These are phyloP conservation scores for Phyllostomus hastatus DNA, from an alignment of 2,113 vertebrate species.

Conservation along the genomic window DNA sequence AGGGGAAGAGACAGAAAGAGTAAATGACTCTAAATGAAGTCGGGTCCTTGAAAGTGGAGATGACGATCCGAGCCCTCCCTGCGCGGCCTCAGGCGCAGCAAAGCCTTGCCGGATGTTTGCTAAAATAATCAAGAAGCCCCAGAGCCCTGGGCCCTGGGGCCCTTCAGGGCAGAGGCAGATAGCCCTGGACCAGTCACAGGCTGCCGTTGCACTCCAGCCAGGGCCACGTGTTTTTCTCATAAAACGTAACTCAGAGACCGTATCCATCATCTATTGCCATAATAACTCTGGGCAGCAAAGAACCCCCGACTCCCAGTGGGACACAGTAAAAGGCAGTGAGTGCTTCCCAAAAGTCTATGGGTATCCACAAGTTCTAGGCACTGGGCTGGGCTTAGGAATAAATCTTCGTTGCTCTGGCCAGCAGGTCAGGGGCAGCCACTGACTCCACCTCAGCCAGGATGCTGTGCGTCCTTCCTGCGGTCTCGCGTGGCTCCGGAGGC, in stretches of 20 bases:
- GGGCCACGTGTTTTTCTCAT: background rate
- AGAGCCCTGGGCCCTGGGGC: rapidly evolving
- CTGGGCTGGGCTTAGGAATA: too few relatives aligned
- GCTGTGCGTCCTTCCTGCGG: rapidly evolving
- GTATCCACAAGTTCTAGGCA: background rate
- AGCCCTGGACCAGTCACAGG: too few relatives aligned
- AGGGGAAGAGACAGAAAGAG: background rate
- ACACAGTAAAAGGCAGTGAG: background rate
- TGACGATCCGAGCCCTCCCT: too few relatives aligned
- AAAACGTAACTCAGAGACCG: background rate
- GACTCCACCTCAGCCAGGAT: background rate
- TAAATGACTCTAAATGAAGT: rapidly evolving
- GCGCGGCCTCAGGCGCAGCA: background rate
- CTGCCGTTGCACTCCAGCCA: background rate
- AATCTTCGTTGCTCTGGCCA: rapidly evolving
- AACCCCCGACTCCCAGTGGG: background rate
- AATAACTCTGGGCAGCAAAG: background rate
- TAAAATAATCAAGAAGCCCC: background rate
- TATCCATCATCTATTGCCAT: background rate
- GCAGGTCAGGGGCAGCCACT: rapidly evolving
- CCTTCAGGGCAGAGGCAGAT: rapidly evolving
- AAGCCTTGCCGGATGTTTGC: background rate
- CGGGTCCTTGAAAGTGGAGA: background rate
- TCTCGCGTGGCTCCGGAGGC: background rate
- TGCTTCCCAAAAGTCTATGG: too few relatives aligned